Percentiles rank a stretch among this genome's conserved stretches.
These are phyloP conservation scores for Xylota sylvarum DNA, from an alignment of 2,888 invertebrate species.

Conservation along the genomic window DNA sequence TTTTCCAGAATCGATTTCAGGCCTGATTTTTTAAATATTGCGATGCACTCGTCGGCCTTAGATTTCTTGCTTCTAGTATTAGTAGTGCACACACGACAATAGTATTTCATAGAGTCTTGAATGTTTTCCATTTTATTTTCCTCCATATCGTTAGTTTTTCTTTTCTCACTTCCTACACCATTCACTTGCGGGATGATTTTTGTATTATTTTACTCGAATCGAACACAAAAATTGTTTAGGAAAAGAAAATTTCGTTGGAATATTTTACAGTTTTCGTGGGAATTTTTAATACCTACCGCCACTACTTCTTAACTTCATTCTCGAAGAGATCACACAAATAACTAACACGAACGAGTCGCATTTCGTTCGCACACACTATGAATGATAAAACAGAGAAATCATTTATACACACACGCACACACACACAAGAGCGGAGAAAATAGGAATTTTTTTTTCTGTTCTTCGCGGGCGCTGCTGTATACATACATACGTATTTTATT, in stretches of 20 bases:
- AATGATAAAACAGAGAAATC: slow-evolving; percentile 47
- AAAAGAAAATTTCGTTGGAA: slow-evolving; percentile 18
- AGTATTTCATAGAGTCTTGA: slow-evolving; percentile 61
- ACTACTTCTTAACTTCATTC: slow-evolving; percentile 61
- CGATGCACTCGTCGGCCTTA: slow-evolving; percentile 52
- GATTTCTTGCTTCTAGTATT: slow-evolving; percentile 48
- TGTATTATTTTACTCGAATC: background rate
- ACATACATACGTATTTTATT: slow-evolving; percentile 2
- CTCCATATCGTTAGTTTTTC: slow-evolving; percentile 38
- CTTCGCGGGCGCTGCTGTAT: background rate
- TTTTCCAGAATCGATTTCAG: slow-evolving; percentile 71
- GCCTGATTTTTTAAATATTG: slow-evolving; percentile 52
- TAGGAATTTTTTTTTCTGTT: slow-evolving; percentile 30
- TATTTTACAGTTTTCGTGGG: slow-evolving; percentile 27
- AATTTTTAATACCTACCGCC: slow-evolving; percentile 16
- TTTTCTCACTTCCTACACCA: slow-evolving; percentile 21
- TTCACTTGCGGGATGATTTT: slow-evolving; percentile 6
- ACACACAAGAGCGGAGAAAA: background rate
- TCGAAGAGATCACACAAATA: slow-evolving; percentile 70
- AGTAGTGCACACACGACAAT: slow-evolving; percentile 69
- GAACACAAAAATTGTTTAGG: background rate
- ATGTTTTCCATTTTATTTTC: slow-evolving; percentile 54
- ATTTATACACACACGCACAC: slow-evolving; percentile 11
- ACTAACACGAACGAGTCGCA: slow-evolving; percentile 61
- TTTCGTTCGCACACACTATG: slow-evolving; percentile 42